phyloP scores from a whole-genome alignment of 2,113 vertebrate species.

The Tor tambroides region DNA sequence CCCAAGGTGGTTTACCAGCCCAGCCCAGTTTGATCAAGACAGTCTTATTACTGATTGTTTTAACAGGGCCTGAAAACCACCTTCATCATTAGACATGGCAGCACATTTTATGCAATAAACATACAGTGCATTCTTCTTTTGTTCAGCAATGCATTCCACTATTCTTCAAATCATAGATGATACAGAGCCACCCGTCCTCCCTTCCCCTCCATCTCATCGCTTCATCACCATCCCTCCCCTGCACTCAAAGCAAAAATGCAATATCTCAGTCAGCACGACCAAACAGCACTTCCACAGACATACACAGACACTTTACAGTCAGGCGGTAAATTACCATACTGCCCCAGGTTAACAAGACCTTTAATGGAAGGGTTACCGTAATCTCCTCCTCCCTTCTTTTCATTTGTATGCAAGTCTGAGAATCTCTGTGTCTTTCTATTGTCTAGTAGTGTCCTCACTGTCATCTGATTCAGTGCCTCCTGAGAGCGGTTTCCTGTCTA shows the following conservation, averaged over 20 bases:
- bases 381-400: slow-evolving; percentile 38
- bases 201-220: background rate
- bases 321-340: slow-evolving; percentile 49
- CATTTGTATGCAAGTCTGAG: slow-evolving; percentile 25
- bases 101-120: background rate
- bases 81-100: background rate
- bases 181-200: background rate
- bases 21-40: background rate
- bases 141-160: background rate
- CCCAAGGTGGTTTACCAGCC: background rate
- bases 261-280: slow-evolving; percentile 22
- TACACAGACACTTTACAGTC: slow-evolving; percentile 15
- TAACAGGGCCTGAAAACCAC: background rate
- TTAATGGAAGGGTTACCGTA: slow-evolving; percentile 58
- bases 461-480: slow-evolving; percentile 35
- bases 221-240: background rate
- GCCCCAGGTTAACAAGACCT: slow-evolving; percentile 56
- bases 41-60: background rate
- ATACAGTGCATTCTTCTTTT: background rate
- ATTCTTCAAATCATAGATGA: slow-evolving; percentile 1
- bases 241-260: slow-evolving; percentile 25
- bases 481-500: slow-evolving; percentile 19
- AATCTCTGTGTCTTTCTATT: slow-evolving; percentile 23
- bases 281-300: slow-evolving; percentile 7
- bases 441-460: slow-evolving; percentile 36